These are phyloP conservation scores for Chiloscyllium plagiosum DNA, from an alignment of 2,113 vertebrate genomes.

Conservation along the genomic window DNA sequence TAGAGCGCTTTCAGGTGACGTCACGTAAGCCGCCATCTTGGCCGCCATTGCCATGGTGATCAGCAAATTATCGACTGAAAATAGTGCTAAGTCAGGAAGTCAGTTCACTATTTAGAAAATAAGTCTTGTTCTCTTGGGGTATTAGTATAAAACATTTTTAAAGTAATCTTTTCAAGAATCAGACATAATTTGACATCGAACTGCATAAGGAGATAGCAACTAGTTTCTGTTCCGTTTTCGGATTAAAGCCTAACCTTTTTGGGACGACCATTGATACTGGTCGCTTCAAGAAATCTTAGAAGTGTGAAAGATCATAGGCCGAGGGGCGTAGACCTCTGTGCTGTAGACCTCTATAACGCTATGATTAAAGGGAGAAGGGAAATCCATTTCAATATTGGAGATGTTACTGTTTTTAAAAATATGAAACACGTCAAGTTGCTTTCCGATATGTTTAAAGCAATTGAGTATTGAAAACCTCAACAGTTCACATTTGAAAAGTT, in stretches of 20 bases:
- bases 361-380: background rate
- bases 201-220: too few species aligned
- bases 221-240: background rate
- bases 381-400: too few species aligned
- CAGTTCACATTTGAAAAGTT: too few species aligned
- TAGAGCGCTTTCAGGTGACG: background rate
- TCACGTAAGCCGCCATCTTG: background rate
- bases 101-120: background rate
- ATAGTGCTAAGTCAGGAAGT: background rate
- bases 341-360: too few species aligned
- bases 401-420: background rate
- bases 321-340: too few species aligned
- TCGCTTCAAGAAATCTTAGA: background rate
- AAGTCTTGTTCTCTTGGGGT: background rate
- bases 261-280: background rate
- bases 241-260: background rate
- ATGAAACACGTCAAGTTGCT: background rate
- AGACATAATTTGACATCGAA: too few species aligned
- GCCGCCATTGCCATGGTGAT: background rate
- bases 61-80: background rate
- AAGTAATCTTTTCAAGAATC: background rate
- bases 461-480: background rate
- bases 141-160: background rate
- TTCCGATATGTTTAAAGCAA: background rate
- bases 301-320: background rate